Evolutionary conservation across 2,797 vertebrate genomes (phyloP).

Genomic region (Zonotrichia albicollis): DNA sequence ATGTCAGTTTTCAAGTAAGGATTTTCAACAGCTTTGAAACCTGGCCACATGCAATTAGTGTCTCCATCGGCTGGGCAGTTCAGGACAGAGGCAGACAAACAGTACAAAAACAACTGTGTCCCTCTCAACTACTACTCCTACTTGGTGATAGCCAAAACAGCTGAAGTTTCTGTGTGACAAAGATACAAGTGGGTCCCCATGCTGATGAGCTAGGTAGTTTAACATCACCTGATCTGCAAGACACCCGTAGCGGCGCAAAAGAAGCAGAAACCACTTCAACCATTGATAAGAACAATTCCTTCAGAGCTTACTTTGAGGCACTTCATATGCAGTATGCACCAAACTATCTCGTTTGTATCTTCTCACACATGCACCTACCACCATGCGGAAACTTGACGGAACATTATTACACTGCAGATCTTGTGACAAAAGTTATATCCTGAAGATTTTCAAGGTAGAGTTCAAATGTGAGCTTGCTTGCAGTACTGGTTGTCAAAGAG

Average conservation of each 20-base stretch:
- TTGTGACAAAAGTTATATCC: neutral
- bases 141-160: neutral
- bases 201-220: neutral
- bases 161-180: neutral
- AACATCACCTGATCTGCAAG: neutral
- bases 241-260: neutral
- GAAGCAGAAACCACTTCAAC: constrained; percentile 18
- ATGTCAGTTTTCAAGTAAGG: neutral
- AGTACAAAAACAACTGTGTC: neutral
- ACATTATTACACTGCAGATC: neutral
- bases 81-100: neutral
- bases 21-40: neutral
- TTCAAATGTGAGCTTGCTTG: neutral
- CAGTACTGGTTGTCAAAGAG: neutral
- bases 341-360: constrained; percentile 9
- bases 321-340: constrained; percentile 20
- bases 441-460: neutral
- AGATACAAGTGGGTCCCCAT: neutral
- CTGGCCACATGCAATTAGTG: neutral
- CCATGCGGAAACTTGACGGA: neutral
- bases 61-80: neutral
- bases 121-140: neutral
- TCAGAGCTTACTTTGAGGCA: constrained; percentile 42
- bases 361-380: constrained; percentile 11
- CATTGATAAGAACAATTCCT: neutral